Percentiles rank a stretch among this genome's conserved stretches.
These are phyloP conservation scores for Rhincodon typus DNA, from an alignment of 2,797 vertebrate species.

Conservation along the genomic window DNA sequence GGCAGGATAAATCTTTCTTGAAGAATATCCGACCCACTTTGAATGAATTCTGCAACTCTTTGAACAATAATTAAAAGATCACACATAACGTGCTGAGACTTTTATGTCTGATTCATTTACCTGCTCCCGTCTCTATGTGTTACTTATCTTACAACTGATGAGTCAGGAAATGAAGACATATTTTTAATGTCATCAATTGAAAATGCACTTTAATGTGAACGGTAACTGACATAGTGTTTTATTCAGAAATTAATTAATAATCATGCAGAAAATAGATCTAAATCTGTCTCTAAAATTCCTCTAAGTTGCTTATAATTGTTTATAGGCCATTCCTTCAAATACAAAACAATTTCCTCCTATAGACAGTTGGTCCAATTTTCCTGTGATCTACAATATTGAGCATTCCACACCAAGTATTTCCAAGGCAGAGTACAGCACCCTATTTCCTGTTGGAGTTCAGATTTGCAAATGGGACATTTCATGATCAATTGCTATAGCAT, in stretches of 20 bases:
- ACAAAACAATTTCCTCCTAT: not conserved
- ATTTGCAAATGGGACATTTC: not conserved
- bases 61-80: conserved; percentile 6
- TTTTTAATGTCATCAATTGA: not conserved
- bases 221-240: not conserved
- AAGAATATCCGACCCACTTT: not conserved
- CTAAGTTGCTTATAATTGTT: not conserved
- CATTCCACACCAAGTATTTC: not conserved
- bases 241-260: not conserved
- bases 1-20: not conserved
- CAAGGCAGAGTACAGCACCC: not conserved
- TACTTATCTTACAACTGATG: not conserved
- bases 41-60: not conserved
- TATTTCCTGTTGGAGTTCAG: not conserved
- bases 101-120: not conserved
- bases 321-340: not conserved
- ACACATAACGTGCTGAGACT: not conserved
- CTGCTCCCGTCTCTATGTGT: not conserved
- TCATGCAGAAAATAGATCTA: not conserved
- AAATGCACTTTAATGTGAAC: not conserved
- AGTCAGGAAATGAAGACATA: not conserved
- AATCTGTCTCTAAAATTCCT: too few relatives aligned
- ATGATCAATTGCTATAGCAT: too few relatives aligned
- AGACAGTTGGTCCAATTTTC: not conserved
- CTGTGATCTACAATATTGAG: not conserved